A percentile compares a stretch with the other conserved stretches of the same genome.
phyloP scores from a whole-genome alignment of 2,113 vertebrate genomes.

The Donacobius atricapilla region DNA sequence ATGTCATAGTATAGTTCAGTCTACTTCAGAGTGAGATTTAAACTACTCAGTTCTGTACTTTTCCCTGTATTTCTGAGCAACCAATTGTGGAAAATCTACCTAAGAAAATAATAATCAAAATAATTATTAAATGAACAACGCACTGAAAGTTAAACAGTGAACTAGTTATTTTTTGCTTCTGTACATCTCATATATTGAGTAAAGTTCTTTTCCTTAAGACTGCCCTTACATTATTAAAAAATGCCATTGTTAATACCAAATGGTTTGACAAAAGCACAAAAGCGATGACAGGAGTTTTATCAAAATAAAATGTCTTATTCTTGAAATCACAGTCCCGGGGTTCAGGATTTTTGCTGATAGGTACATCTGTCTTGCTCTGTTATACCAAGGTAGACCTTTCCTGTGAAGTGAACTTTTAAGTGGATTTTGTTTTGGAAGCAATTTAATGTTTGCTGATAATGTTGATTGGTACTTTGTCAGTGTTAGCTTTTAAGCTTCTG shows the following conservation, averaged over 20 bases:
- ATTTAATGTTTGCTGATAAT: slow-evolving; percentile 50
- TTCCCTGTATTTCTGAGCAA: not conserved
- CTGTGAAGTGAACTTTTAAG: not conserved
- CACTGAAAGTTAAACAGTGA: not conserved
- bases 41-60: not conserved
- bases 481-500: slow-evolving; percentile 50
- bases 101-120: not conserved
- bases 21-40: not conserved
- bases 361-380: not conserved
- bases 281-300: not conserved
- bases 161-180: not conserved
- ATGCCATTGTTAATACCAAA: not conserved
- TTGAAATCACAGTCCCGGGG: not conserved
- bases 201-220: not conserved
- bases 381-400: not conserved
- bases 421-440: slow-evolving; percentile 51
- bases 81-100: not conserved
- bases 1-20: not conserved
- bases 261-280: not conserved
- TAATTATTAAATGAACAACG: not conserved
- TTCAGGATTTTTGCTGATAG: not conserved
- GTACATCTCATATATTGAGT: not conserved
- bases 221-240: not conserved
- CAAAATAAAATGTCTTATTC: not conserved
- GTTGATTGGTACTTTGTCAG: slow-evolving; percentile 38